These are phyloP conservation scores for Catonia carolina DNA, from an alignment of 2,888 invertebrate genomes.

Conservation along the genomic window DNA sequence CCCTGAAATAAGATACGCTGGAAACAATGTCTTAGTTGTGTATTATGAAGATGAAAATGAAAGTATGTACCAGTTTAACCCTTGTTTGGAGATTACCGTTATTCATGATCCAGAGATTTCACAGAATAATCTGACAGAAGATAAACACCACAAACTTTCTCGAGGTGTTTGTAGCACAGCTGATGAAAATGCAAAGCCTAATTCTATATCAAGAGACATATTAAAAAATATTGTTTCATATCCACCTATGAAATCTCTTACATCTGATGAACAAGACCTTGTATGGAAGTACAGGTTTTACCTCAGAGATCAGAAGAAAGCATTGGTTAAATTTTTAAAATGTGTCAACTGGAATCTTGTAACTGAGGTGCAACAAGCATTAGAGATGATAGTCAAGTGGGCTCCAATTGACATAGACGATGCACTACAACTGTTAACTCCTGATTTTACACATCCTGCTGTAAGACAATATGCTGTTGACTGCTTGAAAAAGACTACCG, in stretches of 20 bases:
- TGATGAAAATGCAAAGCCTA: constrained; percentile 92
- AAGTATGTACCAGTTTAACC: neutral
- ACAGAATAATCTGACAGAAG: constrained; percentile 93
- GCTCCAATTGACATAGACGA: constrained; percentile 96
- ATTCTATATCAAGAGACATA: constrained; percentile 76
- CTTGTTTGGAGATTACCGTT: neutral
- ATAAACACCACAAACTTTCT: constrained; percentile 92
- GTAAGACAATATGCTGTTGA: constrained; percentile 91
- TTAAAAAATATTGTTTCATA: constrained; percentile 80
- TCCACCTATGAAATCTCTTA: constrained; percentile 76
- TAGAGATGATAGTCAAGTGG: constrained; percentile 86
- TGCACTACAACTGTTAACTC: constrained; percentile 83
- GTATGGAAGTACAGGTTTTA: constrained; percentile 97
- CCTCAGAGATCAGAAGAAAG: constrained; percentile 84
- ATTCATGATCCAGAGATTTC: constrained; percentile 63
- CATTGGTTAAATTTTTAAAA: constrained; percentile 93
- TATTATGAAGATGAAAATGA: constrained; percentile 3
- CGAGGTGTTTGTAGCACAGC: constrained; percentile 84
- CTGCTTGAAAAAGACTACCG: constrained; percentile 82
- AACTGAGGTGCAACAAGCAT: constrained; percentile 82
- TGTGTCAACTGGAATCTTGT: constrained; percentile 93
- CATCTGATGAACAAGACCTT: constrained; percentile 89
- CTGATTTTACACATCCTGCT: constrained; percentile 79
- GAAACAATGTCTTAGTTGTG: neutral
- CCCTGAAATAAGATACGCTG: neutral